These are phyloP conservation scores for Siphamia tubifer DNA, from an alignment of 2,113 vertebrate genomes.

Conservation along the genomic window DNA sequence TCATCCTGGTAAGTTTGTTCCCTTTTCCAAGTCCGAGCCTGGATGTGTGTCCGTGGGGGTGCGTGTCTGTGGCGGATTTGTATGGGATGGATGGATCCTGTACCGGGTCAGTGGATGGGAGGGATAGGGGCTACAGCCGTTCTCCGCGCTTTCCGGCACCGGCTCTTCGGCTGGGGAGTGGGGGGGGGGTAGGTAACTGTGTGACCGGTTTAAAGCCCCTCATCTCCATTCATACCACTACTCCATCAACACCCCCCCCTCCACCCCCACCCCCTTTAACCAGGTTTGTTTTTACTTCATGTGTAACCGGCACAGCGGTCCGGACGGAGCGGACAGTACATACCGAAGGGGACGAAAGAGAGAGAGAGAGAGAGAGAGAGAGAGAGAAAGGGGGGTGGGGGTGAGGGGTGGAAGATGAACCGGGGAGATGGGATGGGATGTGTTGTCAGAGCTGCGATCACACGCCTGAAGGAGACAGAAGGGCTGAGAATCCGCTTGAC, in stretches of 20 bases:
- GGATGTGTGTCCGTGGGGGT: background rate
- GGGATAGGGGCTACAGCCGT: too few relatives aligned
- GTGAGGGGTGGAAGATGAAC: background rate
- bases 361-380: too few relatives aligned
- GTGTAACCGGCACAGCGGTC: too few relatives aligned
- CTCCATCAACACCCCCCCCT: background rate
- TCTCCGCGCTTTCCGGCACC: background rate
- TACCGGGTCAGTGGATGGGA: constrained; percentile 3
- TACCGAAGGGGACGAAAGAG: too few relatives aligned
- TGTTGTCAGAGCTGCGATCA: constrained; percentile 37
- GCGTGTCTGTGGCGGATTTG: background rate
- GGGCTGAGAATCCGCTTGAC: constrained; percentile 27
- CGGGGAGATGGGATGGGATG: constrained; percentile 19
- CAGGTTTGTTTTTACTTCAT: too few relatives aligned
- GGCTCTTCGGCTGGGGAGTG: background rate
- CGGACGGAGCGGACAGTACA: too few relatives aligned
- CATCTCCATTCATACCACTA: background rate
- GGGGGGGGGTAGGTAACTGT: background rate
- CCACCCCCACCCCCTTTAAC: too few relatives aligned
- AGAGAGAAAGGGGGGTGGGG: too few relatives aligned
- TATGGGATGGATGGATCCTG: background rate
- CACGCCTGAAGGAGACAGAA: constrained; percentile 37
- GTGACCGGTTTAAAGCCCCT: constrained; percentile 6
- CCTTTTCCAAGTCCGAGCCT: constrained; percentile 11
- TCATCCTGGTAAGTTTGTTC: constrained; percentile 89